Conservation (phyloP, 92 coral and sea anemone species). For the Epizoanthus rinbou region DNA sequence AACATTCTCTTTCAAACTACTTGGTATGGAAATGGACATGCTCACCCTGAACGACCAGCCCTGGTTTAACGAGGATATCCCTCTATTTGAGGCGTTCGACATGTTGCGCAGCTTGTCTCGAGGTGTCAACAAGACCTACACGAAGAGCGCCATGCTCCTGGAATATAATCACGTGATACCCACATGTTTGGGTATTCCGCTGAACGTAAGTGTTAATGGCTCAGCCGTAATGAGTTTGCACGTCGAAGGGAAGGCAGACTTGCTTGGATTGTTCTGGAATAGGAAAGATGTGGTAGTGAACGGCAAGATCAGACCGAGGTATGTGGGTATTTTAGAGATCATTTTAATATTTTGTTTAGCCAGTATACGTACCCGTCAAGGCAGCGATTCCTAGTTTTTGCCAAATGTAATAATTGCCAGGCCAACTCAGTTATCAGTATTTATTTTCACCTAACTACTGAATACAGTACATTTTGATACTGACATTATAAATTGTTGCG, state of each 20-base stretch:
- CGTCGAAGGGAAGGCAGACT: constrained; percentile 66
- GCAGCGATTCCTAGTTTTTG: too few species aligned
- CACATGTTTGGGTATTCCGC: constrained; percentile 69
- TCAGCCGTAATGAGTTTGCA: constrained; percentile 56
- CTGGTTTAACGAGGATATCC: constrained; percentile 71
- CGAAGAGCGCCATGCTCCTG: constrained; percentile 61
- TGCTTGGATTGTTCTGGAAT: constrained; percentile 59
- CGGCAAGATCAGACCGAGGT: constrained; percentile 69
- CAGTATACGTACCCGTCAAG: background rate
- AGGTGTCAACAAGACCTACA: constrained; percentile 62
- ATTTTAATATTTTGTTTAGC: background rate
- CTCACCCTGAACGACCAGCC: constrained; percentile 55
- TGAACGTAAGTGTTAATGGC: constrained; percentile 67
- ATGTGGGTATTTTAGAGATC: background rate
- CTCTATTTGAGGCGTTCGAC: constrained; percentile 57
- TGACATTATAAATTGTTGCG: too few species aligned
- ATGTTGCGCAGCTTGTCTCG: constrained; percentile 40
- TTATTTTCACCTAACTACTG: too few species aligned
- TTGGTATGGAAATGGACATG: constrained; percentile 63
- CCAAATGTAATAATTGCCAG: too few species aligned
- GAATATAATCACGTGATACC: constrained; percentile 61
- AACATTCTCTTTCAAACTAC: constrained; percentile 57
- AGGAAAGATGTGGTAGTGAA: constrained; percentile 39
- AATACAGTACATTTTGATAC: too few species aligned
- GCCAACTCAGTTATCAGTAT: too few species aligned